phyloP scores from a whole-genome alignment of 2,888 invertebrate genomes.

The Ceratothoa steindachneri region DNA sequence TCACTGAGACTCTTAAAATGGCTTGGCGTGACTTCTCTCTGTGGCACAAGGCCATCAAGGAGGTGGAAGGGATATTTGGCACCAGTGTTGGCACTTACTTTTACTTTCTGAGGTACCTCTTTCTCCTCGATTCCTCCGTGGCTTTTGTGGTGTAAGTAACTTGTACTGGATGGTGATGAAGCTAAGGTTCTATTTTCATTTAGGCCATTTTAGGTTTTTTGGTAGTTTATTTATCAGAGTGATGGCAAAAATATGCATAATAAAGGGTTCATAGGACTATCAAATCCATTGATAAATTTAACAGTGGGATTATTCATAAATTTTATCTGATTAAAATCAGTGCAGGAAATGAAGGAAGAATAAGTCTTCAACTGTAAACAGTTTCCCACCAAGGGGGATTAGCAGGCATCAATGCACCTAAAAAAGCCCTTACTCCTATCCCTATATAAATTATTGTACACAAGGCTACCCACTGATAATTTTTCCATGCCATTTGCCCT shows the following conservation, averaged over 20 bases:
- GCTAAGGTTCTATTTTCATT: not conserved
- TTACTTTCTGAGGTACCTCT: constrained; percentile 70
- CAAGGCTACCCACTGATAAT: too few relatives aligned
- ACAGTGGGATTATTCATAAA: too few relatives aligned
- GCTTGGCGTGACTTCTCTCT: constrained; percentile 61
- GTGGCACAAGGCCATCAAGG: constrained; percentile 47
- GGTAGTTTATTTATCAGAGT: not conserved
- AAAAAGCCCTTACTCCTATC: too few relatives aligned
- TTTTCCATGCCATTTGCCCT: too few relatives aligned
- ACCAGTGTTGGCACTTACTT: constrained; percentile 75
- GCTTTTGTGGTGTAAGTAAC: constrained; percentile 57
- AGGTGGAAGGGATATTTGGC: constrained; percentile 65
- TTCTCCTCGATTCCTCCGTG: constrained; percentile 63
- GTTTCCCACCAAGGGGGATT: too few relatives aligned
- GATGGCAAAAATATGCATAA: not conserved
- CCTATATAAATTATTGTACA: too few relatives aligned
- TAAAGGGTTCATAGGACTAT: too few relatives aligned
- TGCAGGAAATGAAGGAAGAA: too few relatives aligned
- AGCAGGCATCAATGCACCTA: too few relatives aligned
- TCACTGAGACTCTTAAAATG: constrained; percentile 58
- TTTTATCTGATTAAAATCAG: too few relatives aligned
- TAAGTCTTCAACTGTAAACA: too few relatives aligned
- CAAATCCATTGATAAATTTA: too few relatives aligned
- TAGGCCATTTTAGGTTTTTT: not conserved
- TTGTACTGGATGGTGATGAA: not conserved